Evolutionary conservation across 2,888 invertebrate genomes (phyloP).

Genomic region (Oasisia sp.): DNA sequence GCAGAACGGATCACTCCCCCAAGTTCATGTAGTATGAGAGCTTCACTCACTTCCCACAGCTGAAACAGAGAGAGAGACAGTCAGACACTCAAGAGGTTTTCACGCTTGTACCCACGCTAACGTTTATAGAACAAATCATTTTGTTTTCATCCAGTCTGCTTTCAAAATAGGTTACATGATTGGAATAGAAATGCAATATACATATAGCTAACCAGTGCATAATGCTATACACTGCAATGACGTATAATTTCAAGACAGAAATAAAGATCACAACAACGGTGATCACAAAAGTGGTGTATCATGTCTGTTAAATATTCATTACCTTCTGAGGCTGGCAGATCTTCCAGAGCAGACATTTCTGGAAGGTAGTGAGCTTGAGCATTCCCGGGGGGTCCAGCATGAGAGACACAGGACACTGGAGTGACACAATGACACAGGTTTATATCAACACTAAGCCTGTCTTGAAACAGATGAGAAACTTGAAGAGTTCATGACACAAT

Average conservation of each 20-base stretch:
- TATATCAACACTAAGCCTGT: background rate
- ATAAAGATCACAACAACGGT: no score
- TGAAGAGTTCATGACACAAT: background rate
- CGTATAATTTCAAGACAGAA: no score
- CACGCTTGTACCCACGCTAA: no score
- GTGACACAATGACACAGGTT: conserved; percentile 7
- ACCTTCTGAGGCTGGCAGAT: conserved; percentile 55
- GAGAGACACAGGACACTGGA: conserved; percentile 54
- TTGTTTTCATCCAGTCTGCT: no score
- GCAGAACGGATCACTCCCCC: conserved; percentile 53
- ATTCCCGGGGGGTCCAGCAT: conserved; percentile 58
- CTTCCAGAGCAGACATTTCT: conserved; percentile 63
- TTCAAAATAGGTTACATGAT: no score
- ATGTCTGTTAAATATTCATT: background rate
- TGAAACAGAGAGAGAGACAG: conserved; percentile 36
- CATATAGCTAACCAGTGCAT: no score
- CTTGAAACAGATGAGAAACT: background rate
- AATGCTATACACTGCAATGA: no score
- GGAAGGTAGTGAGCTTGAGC: conserved; percentile 57
- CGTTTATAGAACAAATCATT: no score
- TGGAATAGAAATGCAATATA: no score
- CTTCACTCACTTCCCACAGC: conserved; percentile 55
- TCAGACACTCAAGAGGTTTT: background rate
- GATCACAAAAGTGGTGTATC: no score
- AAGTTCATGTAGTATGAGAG: conserved; percentile 57